These are phyloP conservation scores for Anarrhichthys ocellatus DNA, from an alignment of 2,113 vertebrate genomes.

Conservation along the genomic window DNA sequence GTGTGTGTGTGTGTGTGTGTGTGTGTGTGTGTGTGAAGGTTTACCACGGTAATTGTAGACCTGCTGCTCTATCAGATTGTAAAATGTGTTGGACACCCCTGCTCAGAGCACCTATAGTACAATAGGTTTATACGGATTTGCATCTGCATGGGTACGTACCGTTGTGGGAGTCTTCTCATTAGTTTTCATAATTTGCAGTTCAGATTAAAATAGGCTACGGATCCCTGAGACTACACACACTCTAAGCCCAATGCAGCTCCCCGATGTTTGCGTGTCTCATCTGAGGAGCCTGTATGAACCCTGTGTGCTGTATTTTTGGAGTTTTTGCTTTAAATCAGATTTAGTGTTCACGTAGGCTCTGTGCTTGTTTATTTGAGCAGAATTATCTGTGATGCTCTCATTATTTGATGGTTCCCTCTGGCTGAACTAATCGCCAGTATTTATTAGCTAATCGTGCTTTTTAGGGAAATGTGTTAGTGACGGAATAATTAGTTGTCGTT, in stretches of 20 bases:
- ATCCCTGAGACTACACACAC: neutral
- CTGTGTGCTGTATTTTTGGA: neutral
- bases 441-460: neutral
- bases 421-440: neutral
- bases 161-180: constrained; percentile 29
- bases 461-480: neutral
- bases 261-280: neutral
- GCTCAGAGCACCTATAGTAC: neutral
- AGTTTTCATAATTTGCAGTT: neutral
- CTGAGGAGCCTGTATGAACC: neutral
- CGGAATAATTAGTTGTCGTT: neutral
- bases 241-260: neutral
- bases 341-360: no score
- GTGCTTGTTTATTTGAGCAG: neutral
- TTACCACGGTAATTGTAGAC: constrained; percentile 27
- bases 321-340: neutral
- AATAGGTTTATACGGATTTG: neutral
- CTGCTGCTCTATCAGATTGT: constrained; percentile 27
- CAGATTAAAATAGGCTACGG: constrained; percentile 13
- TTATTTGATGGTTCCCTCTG: neutral
- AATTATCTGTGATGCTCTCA: neutral
- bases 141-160: neutral
- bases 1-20: neutral
- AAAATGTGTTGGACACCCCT: constrained; percentile 13
- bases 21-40: neutral